Conservation (phyloP, 2,797 vertebrate genomes). For the Ctenopoma kingsleyae region DNA sequence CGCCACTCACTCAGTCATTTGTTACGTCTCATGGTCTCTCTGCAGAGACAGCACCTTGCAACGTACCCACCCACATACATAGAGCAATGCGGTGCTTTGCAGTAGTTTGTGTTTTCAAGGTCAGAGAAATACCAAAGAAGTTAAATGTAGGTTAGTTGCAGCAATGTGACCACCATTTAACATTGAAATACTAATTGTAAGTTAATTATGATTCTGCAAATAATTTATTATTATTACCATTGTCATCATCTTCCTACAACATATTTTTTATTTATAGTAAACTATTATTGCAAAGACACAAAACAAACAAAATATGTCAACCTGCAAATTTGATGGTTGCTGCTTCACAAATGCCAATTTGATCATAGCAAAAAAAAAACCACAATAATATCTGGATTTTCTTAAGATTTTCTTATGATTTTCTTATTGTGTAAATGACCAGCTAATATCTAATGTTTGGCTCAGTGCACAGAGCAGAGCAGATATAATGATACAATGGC, state of each 20-base stretch:
- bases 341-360: too few species aligned
- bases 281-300: too few species aligned
- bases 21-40: slow-evolving; percentile 26
- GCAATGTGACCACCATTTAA: background rate
- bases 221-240: too few species aligned
- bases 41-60: background rate
- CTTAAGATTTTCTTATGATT: too few species aligned
- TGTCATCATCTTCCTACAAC: background rate
- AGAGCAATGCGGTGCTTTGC: background rate
- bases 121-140: background rate
- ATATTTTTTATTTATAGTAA: too few species aligned
- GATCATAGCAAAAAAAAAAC: too few species aligned
- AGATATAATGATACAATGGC: slow-evolving; percentile 31
- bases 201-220: too few species aligned
- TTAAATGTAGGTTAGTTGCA: background rate
- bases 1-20: slow-evolving; percentile 7
- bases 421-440: background rate
- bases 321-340: too few species aligned
- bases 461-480: slow-evolving; percentile 2
- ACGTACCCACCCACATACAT: slow-evolving; percentile 2
- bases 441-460: slow-evolving; percentile 9
- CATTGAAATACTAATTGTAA: background rate
- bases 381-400: too few species aligned
- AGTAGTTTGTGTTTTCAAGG: slow-evolving; percentile 1
- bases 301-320: too few species aligned